Conservation (phyloP, 2,113 vertebrate genomes). For the Gasterosteus aculeatus region DNA sequence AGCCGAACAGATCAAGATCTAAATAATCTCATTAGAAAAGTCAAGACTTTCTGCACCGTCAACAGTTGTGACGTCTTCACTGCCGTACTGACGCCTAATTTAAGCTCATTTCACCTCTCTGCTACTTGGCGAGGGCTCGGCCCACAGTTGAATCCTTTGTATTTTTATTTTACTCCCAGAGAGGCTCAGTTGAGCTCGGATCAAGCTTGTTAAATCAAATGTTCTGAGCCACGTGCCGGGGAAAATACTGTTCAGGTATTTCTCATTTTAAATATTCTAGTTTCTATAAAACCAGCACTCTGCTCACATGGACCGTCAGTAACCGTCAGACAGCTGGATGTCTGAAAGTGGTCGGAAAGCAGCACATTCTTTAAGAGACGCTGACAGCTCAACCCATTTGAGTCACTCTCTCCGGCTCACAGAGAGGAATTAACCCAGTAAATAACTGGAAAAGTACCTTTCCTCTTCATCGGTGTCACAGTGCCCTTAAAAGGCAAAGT, state of each 20-base stretch:
- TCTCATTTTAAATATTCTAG: constrained; percentile 24
- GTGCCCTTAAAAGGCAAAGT: constrained; percentile 20
- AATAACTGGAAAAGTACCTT: constrained; percentile 20
- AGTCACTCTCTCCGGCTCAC: constrained; percentile 9
- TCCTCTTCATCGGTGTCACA: constrained; percentile 30
- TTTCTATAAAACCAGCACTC: neutral
- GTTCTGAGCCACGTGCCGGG: neutral
- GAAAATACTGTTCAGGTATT: neutral
- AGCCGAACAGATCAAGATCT: neutral
- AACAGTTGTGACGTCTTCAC: neutral
- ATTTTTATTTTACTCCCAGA: constrained; percentile 1
- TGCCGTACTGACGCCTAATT: neutral
- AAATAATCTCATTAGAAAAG: neutral
- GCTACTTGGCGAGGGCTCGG: neutral
- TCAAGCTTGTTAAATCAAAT: constrained; percentile 3
- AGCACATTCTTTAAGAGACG: constrained; percentile 20
- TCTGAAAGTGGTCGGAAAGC: constrained; percentile 13
- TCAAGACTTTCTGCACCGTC: neutral
- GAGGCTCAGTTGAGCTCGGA: constrained; percentile 6
- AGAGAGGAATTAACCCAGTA: constrained; percentile 21
- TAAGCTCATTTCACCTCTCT: constrained; percentile 11
- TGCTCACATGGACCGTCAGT: neutral
- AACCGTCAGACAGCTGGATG: neutral
- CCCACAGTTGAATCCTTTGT: neutral
- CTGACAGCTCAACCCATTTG: constrained; percentile 4